Evolutionary conservation across 1,140 invertebrate species (phyloP), one percentile per base, ranked within the genome.

Genomic region (Listronotus oregonensis): DNA sequence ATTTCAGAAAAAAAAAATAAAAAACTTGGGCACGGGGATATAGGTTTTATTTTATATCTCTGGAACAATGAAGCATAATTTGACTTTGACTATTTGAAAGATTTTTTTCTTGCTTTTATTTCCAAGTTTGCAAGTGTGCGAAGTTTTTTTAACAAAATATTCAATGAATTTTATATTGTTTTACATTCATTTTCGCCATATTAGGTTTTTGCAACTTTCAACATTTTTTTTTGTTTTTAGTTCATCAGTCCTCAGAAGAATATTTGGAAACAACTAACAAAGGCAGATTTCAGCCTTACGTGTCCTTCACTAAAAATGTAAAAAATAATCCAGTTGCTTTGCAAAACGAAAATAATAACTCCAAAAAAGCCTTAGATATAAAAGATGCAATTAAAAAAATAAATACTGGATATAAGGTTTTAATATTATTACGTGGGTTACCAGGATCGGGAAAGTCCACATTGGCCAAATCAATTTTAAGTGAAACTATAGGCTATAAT

Each of bases 381-480:
- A 70, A 75, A 17, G 71, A 72, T 63, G 77, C 79, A 34, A 69
- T 78, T 58, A 63, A 64, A 3, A 63, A 66, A 39, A 78, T 84
- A 34, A 44, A 68, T 14, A 46, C 80, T 52, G 83, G 84, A 4
- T 78, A 74, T 40, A 85, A 85, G 70, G 80, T 89, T 4, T 72
- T 95, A 66, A 82, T 96, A 17, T 73, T 96, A 1, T 81, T 95
- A 82, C 81, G 93, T 67, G 94, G 93, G 9, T 77, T 87, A 8
- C 86, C 93, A 1, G 94, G 94, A 0, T 88, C 88, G 78, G 94
- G 94, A 0, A 97, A 97, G 81, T 82, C 87, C 0, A 84, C 83
- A 63, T 70, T 93, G 60, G 90, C 90, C 0, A 80, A 75, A 63
- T 67, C 79, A 31, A 75, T 92, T 12, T 43, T 89, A n/a, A 68